Conservation (phyloP, 2,113 vertebrate genomes). For the Nannobrachium achirus region DNA sequence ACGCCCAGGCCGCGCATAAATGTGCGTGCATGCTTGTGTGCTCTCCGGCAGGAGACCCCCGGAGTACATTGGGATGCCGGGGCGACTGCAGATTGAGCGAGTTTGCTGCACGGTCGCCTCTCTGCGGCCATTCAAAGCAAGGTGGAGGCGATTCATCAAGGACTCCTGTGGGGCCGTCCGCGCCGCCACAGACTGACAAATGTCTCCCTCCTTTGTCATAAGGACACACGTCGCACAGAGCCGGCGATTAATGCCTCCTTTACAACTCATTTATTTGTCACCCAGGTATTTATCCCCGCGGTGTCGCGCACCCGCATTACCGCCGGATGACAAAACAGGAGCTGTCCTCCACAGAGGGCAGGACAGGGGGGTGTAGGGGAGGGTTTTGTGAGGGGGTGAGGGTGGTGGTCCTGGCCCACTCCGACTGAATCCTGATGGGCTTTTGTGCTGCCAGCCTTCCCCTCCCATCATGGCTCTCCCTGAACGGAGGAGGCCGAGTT, state of each 20-base stretch:
- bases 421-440: conserved; percentile 57
- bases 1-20: no score
- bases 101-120: conserved; percentile 37
- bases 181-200: conserved; percentile 81
- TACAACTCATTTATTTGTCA: conserved; percentile 81
- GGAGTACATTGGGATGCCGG: conserved; percentile 44
- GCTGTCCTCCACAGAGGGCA: conserved; percentile 46
- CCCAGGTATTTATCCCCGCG: conserved; percentile 76
- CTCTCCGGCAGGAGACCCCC: conserved; percentile 24
- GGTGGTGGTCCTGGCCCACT: conserved; percentile 12
- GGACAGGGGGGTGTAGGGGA: conserved; percentile 29
- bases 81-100: conserved; percentile 62
- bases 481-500: no score
- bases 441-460: not conserved
- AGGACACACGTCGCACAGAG: conserved; percentile 82
- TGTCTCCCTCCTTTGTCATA: conserved; percentile 83
- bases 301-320: conserved; percentile 69
- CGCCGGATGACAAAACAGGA: conserved; percentile 60
- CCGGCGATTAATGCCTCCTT: conserved; percentile 77
- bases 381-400: no score
- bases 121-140: conserved; percentile 70
- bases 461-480: not conserved
- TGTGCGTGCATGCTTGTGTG: conserved; percentile 11
- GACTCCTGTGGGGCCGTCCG: conserved; percentile 78
- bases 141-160: conserved; percentile 79